Conservation (phyloP, 1,140 invertebrate genomes). For the Neotoxoptera formosana region DNA sequence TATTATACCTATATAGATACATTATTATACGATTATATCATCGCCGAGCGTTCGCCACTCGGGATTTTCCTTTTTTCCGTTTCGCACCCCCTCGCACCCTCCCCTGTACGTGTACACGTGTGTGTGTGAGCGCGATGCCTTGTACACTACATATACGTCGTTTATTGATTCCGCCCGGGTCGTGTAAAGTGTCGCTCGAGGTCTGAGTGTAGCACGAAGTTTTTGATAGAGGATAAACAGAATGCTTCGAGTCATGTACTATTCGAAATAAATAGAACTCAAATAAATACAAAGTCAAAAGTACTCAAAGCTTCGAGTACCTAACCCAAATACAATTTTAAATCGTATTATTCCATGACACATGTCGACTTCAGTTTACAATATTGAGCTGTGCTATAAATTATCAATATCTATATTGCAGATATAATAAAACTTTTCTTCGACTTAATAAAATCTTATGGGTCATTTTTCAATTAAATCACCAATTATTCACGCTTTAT, state of each 20-base stretch:
- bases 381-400: neutral
- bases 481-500: neutral
- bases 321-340: neutral
- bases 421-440: neutral
- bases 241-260: neutral
- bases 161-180: slow-evolving; percentile 13
- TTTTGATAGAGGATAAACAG: neutral
- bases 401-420: neutral
- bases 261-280: neutral
- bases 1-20: neutral
- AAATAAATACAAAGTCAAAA: neutral
- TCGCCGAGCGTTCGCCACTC: neutral
- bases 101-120: too few relatives aligned
- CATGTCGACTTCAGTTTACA: neutral
- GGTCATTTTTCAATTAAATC: neutral
- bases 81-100: neutral
- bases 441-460: too few relatives aligned
- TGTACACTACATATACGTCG: neutral
- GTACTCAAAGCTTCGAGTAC: neutral
- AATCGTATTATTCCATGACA: neutral
- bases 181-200: neutral
- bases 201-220: neutral
- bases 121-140: neutral
- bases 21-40: neutral
- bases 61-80: neutral